Base-by-base conservation (phyloP, 1,140 invertebrate genomes). In the Drosophila novamexicana region DNA sequence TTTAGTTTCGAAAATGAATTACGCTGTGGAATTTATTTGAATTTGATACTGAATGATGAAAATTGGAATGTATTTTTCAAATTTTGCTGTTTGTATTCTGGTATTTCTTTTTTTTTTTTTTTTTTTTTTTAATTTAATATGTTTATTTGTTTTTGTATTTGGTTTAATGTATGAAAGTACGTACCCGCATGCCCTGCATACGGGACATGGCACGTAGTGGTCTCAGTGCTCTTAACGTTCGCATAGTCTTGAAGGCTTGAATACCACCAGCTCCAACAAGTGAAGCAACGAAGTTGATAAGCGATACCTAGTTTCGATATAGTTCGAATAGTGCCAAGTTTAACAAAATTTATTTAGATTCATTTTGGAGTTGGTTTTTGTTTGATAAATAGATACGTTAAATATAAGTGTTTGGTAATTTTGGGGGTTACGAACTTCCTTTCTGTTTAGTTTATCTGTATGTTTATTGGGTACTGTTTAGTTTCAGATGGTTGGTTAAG, bases 171-270 rank as follows among this genome's bases (percentile, higher is more conserved):
- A 90, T 90, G 88, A 90, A 92, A 92, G 93, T 95, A 96, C 96
- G 94, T 97, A 98, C 97, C 96, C 97, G 96, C 97, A 98, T 98
- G 94, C 97, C 97, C 95, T 98, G 97, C 97, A 98, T 98, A 94
- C 97, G 95, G 94, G 97, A 98, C 96, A 98, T 97, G 93, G 97
- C 97, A 94, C 97, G 96, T 93, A 98, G 95, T 92, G 97, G 97
- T 93, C 97, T 96, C 93, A 98, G 95, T 93, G 97, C 97, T 94
- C 97, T 96, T 92, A 98, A 95, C 91, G 97, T 98, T 95, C 97
- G 94, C 97, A 98, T 98, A 93, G 97, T 98, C 97, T 98, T 98
- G 96, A 98, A 98, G 93, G 97, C 97, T 95, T 98, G 97, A 95
- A 98, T 98, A 94, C 97, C 97, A 93, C 97, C 97, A 93, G 96